phyloP scores from a whole-genome alignment of 1,140 invertebrate species.

The Ectropis grisescens region DNA sequence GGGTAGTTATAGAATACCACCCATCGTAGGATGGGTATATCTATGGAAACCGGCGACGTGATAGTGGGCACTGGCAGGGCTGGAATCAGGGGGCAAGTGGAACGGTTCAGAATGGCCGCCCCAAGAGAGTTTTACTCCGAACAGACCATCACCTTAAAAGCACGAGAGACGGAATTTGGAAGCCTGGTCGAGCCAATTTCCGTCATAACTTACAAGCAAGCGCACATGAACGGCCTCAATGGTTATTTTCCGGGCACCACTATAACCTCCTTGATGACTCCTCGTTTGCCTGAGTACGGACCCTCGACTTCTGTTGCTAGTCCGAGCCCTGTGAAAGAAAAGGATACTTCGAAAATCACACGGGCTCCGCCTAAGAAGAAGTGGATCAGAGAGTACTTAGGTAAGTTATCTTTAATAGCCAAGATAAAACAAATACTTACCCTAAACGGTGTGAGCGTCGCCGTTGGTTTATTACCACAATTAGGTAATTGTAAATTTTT shows the following conservation, averaged over 20 bases:
- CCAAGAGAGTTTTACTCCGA: slow-evolving; percentile 41
- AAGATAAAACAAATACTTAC: too few species aligned
- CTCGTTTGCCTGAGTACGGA: slow-evolving; percentile 19
- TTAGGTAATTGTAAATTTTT: too few species aligned
- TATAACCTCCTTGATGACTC: slow-evolving; percentile 23
- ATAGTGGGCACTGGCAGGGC: slow-evolving; percentile 45
- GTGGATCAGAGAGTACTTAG: slow-evolving; percentile 79
- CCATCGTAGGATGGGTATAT: slow-evolving; percentile 57
- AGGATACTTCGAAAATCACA: slow-evolving; percentile 26
- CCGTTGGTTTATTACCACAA: too few species aligned
- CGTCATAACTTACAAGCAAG: slow-evolving; percentile 42
- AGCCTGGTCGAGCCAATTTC: slow-evolving; percentile 53
- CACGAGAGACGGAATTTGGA: slow-evolving; percentile 57
- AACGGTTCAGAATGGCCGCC: slow-evolving; percentile 39
- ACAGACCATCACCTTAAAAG: slow-evolving; percentile 52
- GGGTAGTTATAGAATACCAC: slow-evolving; percentile 24
- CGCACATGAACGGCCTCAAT: slow-evolving; percentile 23
- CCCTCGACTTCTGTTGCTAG: slow-evolving; percentile 19
- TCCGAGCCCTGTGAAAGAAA: slow-evolving; percentile 28
- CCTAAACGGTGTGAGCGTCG: too few species aligned
- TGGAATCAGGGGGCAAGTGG: slow-evolving; percentile 24
- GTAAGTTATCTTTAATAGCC: too few species aligned
- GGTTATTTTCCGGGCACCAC: slow-evolving; percentile 31
- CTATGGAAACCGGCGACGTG: slow-evolving; percentile 52
- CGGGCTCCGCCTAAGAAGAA: slow-evolving; percentile 78